These are phyloP conservation scores for Maniola jurtina DNA, from an alignment of 1,140 invertebrate species.

Conservation along the genomic window DNA sequence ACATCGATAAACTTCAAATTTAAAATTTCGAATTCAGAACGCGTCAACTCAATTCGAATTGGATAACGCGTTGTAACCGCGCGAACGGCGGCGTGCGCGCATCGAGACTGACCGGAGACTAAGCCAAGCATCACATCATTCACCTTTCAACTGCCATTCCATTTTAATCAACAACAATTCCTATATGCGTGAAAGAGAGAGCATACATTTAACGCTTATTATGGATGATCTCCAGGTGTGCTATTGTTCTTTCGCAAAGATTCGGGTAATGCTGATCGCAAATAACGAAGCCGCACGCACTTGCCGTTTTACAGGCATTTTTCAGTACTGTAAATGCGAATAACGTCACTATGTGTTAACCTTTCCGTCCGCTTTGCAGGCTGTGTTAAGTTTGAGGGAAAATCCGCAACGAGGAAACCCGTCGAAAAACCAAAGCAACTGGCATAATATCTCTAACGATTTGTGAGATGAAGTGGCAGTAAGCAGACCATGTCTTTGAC, in stretches of 20 bases:
- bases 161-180: constrained; percentile 40
- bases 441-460: no score
- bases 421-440: no score
- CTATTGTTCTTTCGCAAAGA: constrained; percentile 55
- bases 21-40: constrained; percentile 46
- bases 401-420: no score
- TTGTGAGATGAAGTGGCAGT: no score
- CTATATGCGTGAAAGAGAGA: constrained; percentile 41
- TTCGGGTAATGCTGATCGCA: constrained; percentile 14
- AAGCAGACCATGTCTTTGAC: no score
- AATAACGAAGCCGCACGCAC: background rate
- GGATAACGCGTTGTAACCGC: constrained; percentile 43
- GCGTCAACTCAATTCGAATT: constrained; percentile 44
- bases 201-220: constrained; percentile 32
- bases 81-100: constrained; percentile 66
- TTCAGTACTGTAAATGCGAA: no score
- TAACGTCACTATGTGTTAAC: no score
- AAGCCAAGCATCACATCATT: constrained; percentile 54
- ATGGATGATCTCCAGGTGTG: constrained; percentile 42
- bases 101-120: constrained; percentile 69
- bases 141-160: constrained; percentile 47
- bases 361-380: no score
- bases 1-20: constrained; percentile 67
- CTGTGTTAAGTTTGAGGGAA: no score
- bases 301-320: no score